Base-by-base conservation (phyloP, 1,140 invertebrate species). In the Heliconius hermathena region DNA sequence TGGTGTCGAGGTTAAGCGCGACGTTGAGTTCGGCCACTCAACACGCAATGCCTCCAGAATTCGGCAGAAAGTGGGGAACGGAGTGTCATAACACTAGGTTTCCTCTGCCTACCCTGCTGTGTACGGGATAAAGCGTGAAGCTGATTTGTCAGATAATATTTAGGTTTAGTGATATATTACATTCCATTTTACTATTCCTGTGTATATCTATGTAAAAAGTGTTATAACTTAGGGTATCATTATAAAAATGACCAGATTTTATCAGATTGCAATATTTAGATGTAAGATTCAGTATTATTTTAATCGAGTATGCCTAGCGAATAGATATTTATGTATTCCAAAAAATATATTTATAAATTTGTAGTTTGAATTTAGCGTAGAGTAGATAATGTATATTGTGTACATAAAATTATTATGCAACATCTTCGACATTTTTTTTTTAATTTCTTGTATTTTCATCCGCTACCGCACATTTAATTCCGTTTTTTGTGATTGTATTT, bases 211-310 rank as follows among this genome's bases (percentile, higher is more conserved):
- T 93, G 90, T 93, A 92, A 79, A 93, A 90, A 92, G 41, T 76
- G 85, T 77, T 84, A 81, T 89, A 86, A 90, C 78, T 76, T 89
- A 89, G 85, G 81, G 77, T 87, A 83, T 84, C 72, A 88, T 90
- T 92, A 92, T 91, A 91, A 84, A 84, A 91, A 90, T 91, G 90
- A 93, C 87, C 92, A 94, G 91, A 93, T 93, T 93, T 92, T 93
- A 94, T 94, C 88, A 93, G 87, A 93, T 91, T 92, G 93, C 93
- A 94, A 94, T 94, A 94, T 94, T 88, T 93, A 94, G 91, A 80
- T 84, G 20, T 93, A 93, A 94, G 91, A 52, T 85, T 85, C 93
- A 94, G 92, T 94, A 94, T 93, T 94, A 94, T 88, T 82, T 90
- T 90, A 93, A 89, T 91, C 87, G 87, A 91, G 90, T 90, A 93